phyloP scores from a whole-genome alignment of 2,113 vertebrate genomes.

The Platysteira castanea region DNA sequence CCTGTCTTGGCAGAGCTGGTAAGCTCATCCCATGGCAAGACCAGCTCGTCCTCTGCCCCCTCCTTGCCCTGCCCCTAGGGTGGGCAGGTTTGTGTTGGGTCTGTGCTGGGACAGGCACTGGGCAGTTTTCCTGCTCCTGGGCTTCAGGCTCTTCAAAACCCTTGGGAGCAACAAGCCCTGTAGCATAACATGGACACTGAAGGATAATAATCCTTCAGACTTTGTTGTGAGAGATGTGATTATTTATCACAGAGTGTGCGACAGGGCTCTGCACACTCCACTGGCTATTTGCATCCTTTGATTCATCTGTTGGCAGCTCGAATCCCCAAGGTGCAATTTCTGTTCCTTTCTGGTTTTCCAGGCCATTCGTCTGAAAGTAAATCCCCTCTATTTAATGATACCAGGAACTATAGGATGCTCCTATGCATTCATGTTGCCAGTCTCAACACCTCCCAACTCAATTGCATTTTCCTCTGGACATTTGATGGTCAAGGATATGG shows the following conservation, averaged over 20 bases:
- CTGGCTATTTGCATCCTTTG: background rate
- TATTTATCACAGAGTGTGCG: background rate
- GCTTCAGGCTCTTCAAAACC: background rate
- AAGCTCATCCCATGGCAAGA: slow-evolving; percentile 31
- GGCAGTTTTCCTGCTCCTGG: background rate
- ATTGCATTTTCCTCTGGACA: slow-evolving; percentile 97
- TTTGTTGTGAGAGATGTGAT: background rate
- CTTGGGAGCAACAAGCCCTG: background rate
- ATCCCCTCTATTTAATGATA: slow-evolving; percentile 95
- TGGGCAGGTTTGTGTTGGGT: background rate
- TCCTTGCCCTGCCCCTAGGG: background rate
- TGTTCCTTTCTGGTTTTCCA: slow-evolving; percentile 45
- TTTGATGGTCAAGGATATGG: slow-evolving; percentile 96
- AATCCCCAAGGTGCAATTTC: background rate
- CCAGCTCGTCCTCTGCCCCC: background rate
- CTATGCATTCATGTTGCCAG: slow-evolving; percentile 95
- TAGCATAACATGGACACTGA: fast-evolving
- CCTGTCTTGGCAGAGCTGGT: slow-evolving; percentile 94
- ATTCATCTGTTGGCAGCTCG: background rate
- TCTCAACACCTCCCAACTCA: slow-evolving; percentile 95
- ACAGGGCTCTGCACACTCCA: background rate
- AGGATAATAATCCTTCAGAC: background rate
- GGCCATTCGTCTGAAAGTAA: slow-evolving; percentile 84
- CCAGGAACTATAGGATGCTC: slow-evolving; percentile 90
- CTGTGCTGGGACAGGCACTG: background rate